Percentiles rank a stretch among this genome's conserved stretches.
Evolutionary conservation across 1,140 invertebrate genomes (phyloP).

Genomic region (Rhagoletis zephyria): DNA sequence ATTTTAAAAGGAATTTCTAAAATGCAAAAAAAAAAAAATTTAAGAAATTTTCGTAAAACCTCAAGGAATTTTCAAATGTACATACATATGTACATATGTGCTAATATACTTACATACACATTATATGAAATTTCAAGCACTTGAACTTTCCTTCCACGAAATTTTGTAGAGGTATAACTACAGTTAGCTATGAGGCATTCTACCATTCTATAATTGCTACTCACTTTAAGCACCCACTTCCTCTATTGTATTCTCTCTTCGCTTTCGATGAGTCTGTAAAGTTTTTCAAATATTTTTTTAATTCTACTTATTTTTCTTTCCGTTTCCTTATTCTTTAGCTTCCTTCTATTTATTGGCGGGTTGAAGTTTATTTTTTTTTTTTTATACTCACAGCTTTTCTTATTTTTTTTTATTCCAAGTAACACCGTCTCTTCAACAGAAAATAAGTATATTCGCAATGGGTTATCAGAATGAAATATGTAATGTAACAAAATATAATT

Average conservation of each 20-base stretch:
- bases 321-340: not conserved
- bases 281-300: not conserved
- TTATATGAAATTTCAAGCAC: not conserved
- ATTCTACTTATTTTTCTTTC: not conserved
- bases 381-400: not conserved
- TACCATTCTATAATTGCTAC: not conserved
- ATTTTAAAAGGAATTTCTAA: not conserved
- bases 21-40: not conserved
- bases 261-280: not conserved
- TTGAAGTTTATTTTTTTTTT: too few relatives aligned
- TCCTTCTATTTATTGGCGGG: too few relatives aligned
- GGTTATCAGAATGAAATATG: too few relatives aligned
- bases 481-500: too few relatives aligned
- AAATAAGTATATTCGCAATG: too few relatives aligned
- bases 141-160: not conserved
- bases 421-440: too few relatives aligned
- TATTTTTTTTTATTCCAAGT: too few relatives aligned
- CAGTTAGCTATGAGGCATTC: not conserved
- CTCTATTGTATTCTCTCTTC: not conserved
- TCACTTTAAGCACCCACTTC: constrained; percentile 15
- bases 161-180: not conserved
- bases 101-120: not conserved
- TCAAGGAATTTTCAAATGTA: not conserved
- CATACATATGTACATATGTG: not conserved
- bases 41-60: not conserved